phyloP scores from a whole-genome alignment of 1,140 invertebrate genomes.

The Delia radicum region DNA sequence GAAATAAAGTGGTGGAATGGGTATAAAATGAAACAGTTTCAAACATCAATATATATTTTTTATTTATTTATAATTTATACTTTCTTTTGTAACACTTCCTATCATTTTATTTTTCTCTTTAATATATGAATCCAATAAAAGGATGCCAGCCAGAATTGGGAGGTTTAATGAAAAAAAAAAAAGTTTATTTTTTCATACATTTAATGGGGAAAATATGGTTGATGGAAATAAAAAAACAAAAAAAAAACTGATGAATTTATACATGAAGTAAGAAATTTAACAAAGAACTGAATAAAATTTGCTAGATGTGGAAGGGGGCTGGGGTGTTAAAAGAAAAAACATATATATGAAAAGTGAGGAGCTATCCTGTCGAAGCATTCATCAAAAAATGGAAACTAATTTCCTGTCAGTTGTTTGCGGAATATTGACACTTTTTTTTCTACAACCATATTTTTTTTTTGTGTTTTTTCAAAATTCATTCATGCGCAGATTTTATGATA shows the following conservation, averaged over 20 bases:
- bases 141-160: not conserved
- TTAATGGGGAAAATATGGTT: conserved; percentile 1
- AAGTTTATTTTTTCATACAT: not conserved
- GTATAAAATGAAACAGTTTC: not conserved
- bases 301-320: not conserved
- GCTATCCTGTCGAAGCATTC: conserved; percentile 55
- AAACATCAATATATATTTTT: not conserved
- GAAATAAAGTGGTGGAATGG: not conserved
- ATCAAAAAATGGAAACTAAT: conserved; percentile 56
- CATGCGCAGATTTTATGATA: conserved; percentile 25
- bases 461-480: conserved; percentile 8
- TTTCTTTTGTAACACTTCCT: not conserved
- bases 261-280: not conserved
- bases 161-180: not conserved
- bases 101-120: not conserved
- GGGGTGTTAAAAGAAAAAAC: conserved; percentile 13
- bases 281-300: not conserved
- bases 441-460: not conserved
- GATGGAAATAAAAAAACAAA: not conserved
- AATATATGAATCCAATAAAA: not conserved
- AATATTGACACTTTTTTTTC: conserved; percentile 7
- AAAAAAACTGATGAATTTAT: not conserved
- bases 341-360: conserved; percentile 26
- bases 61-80: not conserved
- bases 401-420: conserved; percentile 51